A percentile compares a stretch with the other conserved stretches of the same genome.
Evolutionary conservation across 1,140 invertebrate genomes (phyloP).

Genomic region (Lerema accius): DNA sequence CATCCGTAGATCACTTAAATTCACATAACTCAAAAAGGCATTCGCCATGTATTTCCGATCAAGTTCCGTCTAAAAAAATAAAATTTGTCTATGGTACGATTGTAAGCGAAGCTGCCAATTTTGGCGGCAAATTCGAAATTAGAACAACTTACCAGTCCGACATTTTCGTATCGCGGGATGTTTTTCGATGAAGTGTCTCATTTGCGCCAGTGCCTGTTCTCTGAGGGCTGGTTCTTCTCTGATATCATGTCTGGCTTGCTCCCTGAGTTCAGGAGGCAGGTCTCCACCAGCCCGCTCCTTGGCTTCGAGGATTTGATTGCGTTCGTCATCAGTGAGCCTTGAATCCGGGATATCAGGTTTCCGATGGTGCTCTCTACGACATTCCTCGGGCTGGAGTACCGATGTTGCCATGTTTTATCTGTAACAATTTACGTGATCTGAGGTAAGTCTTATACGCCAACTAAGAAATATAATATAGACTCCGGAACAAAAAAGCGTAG

Average conservation of each 20-base stretch:
- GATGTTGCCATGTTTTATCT: slow-evolving; percentile 73
- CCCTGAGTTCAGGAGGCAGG: slow-evolving; percentile 70
- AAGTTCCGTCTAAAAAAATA: too few species aligned
- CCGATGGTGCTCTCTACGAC: slow-evolving; percentile 63
- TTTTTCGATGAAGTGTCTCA: slow-evolving; percentile 90
- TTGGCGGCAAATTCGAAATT: too few species aligned
- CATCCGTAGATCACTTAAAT: too few species aligned
- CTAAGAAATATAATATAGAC: too few species aligned
- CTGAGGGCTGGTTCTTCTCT: slow-evolving; percentile 88
- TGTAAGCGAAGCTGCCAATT: too few species aligned
- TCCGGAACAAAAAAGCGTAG: too few species aligned
- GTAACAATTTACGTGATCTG: too few species aligned
- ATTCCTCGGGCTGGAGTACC: slow-evolving; percentile 71
- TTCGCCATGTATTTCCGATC: too few species aligned
- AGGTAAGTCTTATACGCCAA: too few species aligned
- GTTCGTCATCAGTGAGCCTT: slow-evolving; percentile 67
- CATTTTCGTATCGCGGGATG: slow-evolving; percentile 90
- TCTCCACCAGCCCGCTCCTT: slow-evolving; percentile 70
- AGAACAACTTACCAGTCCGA: slow-evolving; percentile 86
- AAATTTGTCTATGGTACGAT: too few species aligned
- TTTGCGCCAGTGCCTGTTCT: slow-evolving; percentile 87
- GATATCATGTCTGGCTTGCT: slow-evolving; percentile 87
- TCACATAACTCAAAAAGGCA: too few species aligned
- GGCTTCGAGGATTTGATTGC: slow-evolving; percentile 55
- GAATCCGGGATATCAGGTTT: slow-evolving; percentile 55